Percentiles rank a stretch among this genome's conserved stretches.
These are phyloP conservation scores for Macrotus californicus DNA, from an alignment of 2,113 vertebrate species.

Conservation along the genomic window DNA sequence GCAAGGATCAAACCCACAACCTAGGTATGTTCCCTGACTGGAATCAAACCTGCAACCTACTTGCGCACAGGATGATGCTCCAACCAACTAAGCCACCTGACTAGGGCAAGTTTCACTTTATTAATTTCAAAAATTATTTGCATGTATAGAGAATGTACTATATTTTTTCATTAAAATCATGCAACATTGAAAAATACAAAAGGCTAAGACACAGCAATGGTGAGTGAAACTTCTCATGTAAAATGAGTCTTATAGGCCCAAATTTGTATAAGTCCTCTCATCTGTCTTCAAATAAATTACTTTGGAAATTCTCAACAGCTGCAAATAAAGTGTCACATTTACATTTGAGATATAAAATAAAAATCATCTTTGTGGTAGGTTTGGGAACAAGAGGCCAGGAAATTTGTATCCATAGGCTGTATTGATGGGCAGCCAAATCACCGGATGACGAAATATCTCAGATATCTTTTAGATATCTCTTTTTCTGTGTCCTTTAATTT, in stretches of 20 bases:
- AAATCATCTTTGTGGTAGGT: not conserved
- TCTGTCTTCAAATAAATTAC: not conserved
- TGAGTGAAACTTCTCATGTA: not conserved
- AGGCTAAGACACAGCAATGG: not conserved
- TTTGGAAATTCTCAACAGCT: not conserved
- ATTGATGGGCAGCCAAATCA: not conserved
- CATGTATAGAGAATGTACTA: not conserved
- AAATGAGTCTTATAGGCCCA: not conserved
- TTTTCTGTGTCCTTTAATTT: not conserved
- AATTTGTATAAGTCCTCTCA: not conserved
- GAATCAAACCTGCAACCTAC: too few species aligned
- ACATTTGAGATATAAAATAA: not conserved
- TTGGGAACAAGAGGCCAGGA: not conserved
- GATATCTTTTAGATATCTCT: not conserved
- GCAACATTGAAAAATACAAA: not conserved
- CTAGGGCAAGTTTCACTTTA: not conserved
- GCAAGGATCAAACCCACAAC: too few species aligned
- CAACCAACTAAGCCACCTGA: too few species aligned
- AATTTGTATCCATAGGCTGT: not conserved
- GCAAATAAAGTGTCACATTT: not conserved
- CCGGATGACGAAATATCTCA: not conserved
- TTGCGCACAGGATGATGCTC: too few species aligned
- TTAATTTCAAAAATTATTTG: not conserved
- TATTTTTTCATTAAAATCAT: not conserved
- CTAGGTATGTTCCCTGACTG: too few species aligned